phyloP scores from a whole-genome alignment of 2,113 vertebrate genomes.

The Hippopotamus amphibius region DNA sequence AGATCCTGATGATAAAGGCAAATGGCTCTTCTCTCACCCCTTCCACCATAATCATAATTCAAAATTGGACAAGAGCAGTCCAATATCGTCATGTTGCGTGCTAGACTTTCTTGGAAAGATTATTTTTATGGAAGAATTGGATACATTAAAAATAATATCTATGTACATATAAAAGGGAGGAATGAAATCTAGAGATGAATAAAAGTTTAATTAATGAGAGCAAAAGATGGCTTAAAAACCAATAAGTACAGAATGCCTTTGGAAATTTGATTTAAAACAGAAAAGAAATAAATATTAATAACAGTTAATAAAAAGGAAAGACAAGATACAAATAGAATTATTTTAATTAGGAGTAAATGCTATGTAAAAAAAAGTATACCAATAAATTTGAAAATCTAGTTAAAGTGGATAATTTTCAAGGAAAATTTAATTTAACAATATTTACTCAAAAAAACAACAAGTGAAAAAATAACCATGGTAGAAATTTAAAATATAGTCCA shows the following conservation, averaged over 20 bases:
- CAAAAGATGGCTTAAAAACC: not conserved
- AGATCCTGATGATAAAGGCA: not conserved
- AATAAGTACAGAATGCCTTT: not conserved
- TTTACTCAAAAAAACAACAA: not conserved
- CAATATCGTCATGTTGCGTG: not conserved
- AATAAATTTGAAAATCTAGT: not conserved
- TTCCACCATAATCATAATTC: not conserved
- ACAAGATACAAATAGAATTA: not conserved
- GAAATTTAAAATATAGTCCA: not conserved
- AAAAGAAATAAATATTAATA: not conserved
- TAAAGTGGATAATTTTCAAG: no score
- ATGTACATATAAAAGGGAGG: not conserved
- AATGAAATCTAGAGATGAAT: not conserved
- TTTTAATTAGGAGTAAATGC: not conserved
- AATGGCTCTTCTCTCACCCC: not conserved
- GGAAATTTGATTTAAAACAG: not conserved
- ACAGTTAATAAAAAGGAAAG: not conserved
- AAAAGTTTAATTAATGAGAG: not conserved
- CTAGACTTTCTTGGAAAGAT: not conserved
- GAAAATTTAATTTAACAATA: not conserved
- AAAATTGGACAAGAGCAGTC: not conserved
- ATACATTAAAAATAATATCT: not conserved
- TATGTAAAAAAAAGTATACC: not conserved
- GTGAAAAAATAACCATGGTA: not conserved
- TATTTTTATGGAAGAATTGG: not conserved